Conservation (phyloP, 2,797 vertebrate species). For the Lepus townsendii region DNA sequence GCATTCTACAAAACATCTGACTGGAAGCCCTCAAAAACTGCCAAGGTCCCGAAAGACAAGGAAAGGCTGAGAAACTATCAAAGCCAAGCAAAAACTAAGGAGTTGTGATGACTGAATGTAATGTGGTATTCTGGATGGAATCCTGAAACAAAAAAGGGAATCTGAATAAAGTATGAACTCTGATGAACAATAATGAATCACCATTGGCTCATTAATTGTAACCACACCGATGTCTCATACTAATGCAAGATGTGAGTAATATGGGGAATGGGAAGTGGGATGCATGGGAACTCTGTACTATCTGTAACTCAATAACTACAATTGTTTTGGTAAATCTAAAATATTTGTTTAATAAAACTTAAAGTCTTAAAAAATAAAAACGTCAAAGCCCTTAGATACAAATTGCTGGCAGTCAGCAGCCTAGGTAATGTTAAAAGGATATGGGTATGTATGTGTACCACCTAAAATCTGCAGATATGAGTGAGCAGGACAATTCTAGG, state of each 20-base stretch:
- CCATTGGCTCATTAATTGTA: not conserved
- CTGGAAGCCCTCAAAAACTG: not conserved
- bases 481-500: not conserved
- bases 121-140: not conserved
- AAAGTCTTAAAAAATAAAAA: constrained; percentile 5
- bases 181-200: constrained; percentile 17
- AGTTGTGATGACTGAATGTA: constrained; percentile 37
- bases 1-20: constrained; percentile 8
- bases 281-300: not conserved
- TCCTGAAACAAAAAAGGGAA: constrained; percentile 9
- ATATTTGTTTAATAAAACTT: not conserved
- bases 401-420: not conserved
- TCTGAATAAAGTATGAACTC: not conserved
- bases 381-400: not conserved
- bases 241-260: constrained; percentile 20
- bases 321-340: constrained; percentile 37
- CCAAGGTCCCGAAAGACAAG: constrained; percentile 17
- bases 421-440: not conserved
- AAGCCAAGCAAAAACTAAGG: not conserved
- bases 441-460: not conserved
- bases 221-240: not conserved
- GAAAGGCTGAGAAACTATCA: constrained; percentile 34
- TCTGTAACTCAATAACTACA: not conserved
- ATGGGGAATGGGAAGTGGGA: not conserved
- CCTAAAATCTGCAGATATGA: not conserved